A percentile compares a stretch with the other conserved stretches of the same genome.
These are phyloP conservation scores for Plectus sambesii DNA, from an alignment of 1,140 invertebrate species.

Conservation along the genomic window DNA sequence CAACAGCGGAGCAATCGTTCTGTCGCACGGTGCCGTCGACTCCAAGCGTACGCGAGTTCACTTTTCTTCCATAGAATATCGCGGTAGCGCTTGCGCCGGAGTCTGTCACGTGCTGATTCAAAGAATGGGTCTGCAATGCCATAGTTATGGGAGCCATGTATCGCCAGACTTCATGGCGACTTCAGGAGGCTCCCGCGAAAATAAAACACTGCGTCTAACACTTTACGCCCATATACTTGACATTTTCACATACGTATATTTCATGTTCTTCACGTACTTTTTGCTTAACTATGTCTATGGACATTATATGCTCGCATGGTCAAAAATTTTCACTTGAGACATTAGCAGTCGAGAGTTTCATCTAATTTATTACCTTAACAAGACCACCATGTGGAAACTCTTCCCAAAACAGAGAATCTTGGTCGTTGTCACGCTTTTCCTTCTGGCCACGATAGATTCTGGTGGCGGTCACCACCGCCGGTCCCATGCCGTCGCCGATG, in stretches of 20 bases:
- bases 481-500: slow-evolving; percentile 77
- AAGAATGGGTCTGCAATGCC: slow-evolving; percentile 63
- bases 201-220: too few species aligned
- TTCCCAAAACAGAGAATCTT: slow-evolving; percentile 19
- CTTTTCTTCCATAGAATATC: slow-evolving; percentile 63
- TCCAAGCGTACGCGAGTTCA: slow-evolving; percentile 55
- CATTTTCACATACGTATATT: too few species aligned
- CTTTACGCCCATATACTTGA: too few species aligned
- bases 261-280: too few species aligned
- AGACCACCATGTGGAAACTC: slow-evolving; percentile 15
- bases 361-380: slow-evolving; percentile 22
- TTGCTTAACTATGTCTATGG: too few species aligned
- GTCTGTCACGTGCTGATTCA: slow-evolving; percentile 64
- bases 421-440: slow-evolving; percentile 11
- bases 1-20: slow-evolving; percentile 1
- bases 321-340: too few species aligned
- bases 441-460: slow-evolving; percentile 60
- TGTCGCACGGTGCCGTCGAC: slow-evolving; percentile 53
- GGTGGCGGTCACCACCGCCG: slow-evolving; percentile 71
- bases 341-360: too few species aligned
- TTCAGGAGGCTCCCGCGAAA: too few species aligned
- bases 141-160: background rate
- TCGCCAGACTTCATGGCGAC: too few species aligned
- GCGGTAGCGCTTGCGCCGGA: slow-evolving; percentile 68
- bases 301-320: too few species aligned